Evolutionary conservation across 2,113 vertebrate genomes (phyloP).

Genomic region (Embiotoca jacksoni): DNA sequence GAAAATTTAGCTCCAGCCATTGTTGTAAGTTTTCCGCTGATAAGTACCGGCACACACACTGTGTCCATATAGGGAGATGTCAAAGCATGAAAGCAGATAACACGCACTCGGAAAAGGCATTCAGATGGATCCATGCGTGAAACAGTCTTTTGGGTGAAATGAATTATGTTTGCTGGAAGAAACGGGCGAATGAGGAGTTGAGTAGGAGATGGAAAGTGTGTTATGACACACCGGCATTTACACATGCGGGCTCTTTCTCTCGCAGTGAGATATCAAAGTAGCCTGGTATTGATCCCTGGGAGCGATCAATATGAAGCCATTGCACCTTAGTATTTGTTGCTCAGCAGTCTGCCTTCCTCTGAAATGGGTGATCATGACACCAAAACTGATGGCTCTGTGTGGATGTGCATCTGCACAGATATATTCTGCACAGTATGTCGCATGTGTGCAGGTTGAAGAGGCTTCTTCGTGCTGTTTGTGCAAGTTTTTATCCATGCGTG

Average conservation of each 20-base stretch:
- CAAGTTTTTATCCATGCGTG: conserved; percentile 10
- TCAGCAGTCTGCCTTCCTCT: conserved; percentile 72
- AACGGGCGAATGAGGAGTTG: conserved; percentile 44
- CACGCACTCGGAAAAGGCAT: conserved; percentile 34
- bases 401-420: not conserved
- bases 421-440: not conserved
- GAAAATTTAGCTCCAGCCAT: conserved; percentile 27
- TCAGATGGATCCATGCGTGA: conserved; percentile 61
- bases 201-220: conserved; percentile 45
- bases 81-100: conserved; percentile 62
- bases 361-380: conserved; percentile 56
- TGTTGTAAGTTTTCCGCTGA: conserved; percentile 56
- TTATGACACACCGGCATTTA: conserved; percentile 63
- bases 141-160: conserved; percentile 57
- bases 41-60: conserved; percentile 46
- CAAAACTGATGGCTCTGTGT: conserved; percentile 46
- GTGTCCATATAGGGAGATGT: conserved; percentile 52
- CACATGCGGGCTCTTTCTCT: conserved; percentile 55
- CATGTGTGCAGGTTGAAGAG: not conserved
- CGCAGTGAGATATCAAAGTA: conserved; percentile 81
- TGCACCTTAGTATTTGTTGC: conserved; percentile 79
- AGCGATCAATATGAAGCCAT: conserved; percentile 76
- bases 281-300: conserved; percentile 72
- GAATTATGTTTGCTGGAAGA: conserved; percentile 51
- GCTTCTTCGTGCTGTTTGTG: not conserved